Evolutionary conservation across 2,888 invertebrate genomes (phyloP).

Genomic region (Vannuccia rotundouncinata): DNA sequence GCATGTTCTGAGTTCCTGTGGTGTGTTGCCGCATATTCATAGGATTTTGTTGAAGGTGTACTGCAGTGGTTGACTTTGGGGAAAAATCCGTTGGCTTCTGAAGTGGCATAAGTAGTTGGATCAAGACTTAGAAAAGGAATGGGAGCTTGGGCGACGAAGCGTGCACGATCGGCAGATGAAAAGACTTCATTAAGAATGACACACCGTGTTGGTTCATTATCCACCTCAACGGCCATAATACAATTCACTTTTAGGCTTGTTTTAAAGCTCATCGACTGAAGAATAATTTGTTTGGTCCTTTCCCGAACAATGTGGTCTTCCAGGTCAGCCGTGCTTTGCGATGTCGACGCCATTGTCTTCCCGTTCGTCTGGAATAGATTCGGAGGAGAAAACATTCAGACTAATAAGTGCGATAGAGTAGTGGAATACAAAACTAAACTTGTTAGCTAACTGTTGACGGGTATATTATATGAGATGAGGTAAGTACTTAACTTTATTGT

Average conservation of each 20-base stretch:
- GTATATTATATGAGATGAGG: background rate
- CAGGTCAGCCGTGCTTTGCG: background rate
- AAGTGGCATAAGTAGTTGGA: background rate
- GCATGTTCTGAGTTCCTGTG: background rate
- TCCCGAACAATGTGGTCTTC: slow-evolving; percentile 24
- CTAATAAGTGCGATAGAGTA: background rate
- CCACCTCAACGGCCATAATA: slow-evolving; percentile 16
- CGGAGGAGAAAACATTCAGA: background rate
- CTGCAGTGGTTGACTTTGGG: background rate
- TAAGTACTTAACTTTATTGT: background rate
- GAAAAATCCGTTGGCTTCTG: background rate
- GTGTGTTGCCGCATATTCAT: background rate
- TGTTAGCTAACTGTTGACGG: background rate
- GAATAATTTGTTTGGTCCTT: slow-evolving; percentile 21
- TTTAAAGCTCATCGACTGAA: slow-evolving; percentile 19
- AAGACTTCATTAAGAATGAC: background rate
- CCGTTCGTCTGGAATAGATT: background rate
- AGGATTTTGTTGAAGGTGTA: background rate
- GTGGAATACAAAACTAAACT: background rate
- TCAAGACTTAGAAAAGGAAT: background rate
- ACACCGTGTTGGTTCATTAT: slow-evolving; percentile 25
- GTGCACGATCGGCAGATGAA: background rate
- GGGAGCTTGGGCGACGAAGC: background rate
- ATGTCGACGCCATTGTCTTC: background rate
- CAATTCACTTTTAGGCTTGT: slow-evolving; percentile 17